These are phyloP conservation scores for Crocallis elinguaria DNA, from an alignment of 2,888 invertebrate species.

Conservation along the genomic window DNA sequence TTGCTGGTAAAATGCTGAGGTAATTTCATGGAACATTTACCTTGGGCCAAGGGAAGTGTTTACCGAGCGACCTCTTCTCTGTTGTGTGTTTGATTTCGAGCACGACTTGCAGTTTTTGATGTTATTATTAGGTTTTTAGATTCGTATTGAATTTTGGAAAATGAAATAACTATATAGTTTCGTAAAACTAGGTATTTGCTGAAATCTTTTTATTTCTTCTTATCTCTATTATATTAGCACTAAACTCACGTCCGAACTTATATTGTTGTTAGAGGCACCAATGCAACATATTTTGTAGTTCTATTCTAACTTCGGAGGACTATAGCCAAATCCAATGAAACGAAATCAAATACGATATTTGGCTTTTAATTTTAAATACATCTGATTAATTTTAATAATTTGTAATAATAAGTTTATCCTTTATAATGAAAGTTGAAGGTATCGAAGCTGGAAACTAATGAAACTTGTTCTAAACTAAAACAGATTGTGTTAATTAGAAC, in stretches of 20 bases:
- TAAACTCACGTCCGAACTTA: no score
- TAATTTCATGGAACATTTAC: slow-evolving; percentile 79
- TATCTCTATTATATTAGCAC: no score
- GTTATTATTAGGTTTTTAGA: slow-evolving; percentile 43
- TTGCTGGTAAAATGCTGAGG: slow-evolving; percentile 68
- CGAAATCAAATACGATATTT: no score
- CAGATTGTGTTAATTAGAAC: slow-evolving; percentile 61
- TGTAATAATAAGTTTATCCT: neutral
- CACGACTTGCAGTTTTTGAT: slow-evolving; percentile 42
- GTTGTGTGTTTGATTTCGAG: slow-evolving; percentile 40
- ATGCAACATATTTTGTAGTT: no score
- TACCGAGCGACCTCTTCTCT: slow-evolving; percentile 46
- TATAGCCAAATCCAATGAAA: no score
- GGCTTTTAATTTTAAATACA: no score
- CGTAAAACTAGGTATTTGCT: neutral
- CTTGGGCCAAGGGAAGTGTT: slow-evolving; percentile 67
- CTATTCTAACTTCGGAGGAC: no score
- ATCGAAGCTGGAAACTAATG: slow-evolving; percentile 42
- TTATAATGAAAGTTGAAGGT: slow-evolving; percentile 22
- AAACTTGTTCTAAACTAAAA: slow-evolving; percentile 54
- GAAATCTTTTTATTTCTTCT: no score
- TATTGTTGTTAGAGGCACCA: no score
- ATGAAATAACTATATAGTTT: no score
- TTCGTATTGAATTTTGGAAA: slow-evolving; percentile 41
- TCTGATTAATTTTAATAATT: no score